Base-by-base conservation (phyloP, 2,797 vertebrate species). In the Anomalospiza imberbis region DNA sequence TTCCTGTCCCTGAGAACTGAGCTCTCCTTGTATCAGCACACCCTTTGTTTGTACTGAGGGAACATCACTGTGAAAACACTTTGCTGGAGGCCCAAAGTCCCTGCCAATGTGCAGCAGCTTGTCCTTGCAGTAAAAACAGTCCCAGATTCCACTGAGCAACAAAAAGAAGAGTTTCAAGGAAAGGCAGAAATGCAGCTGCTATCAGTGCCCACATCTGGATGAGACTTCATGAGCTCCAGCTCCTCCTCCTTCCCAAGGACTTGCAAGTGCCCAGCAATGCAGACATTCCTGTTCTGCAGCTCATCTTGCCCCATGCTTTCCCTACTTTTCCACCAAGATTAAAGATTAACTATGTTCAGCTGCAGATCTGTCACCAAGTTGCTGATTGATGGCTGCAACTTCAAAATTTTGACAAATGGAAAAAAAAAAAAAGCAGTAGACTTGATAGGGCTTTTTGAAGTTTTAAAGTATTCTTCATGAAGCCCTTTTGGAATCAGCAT, bases 141-240 rank as follows among this genome's bases (percentile, higher is more conserved):
- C 60, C 26, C 63, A 62, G 47, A 70, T 28, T 15, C 7, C 10
- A 32, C 7, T 24, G 54, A 70, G 38, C 47, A 88, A 83, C 29
- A 74, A 57, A 47, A 78, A 44, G 18, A 60, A 61, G 54, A 79
- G 53, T 6, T 93, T 71, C 62, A 83, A 66, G 44, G 84, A 68
- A 76, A 88, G 80, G 91, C 57, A 94, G 73, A 95, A 93, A 85
- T 13, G n/a, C 63, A 94, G 20, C 61, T 93, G 73, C 77, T 85
- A 83, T 86, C 87, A 15, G 32, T 53, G 74, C 34, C 40, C 78
- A 70, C 79, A 91, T 85, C 89, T 80, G 92, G 65, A 66, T 45
- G 68, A 78, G 32, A 55, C 58, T 38, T 54, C 47, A 60, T 0
- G 25, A 82, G 61, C 58, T 68, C 38, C 63, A 29, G 71, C 14